These are phyloP conservation scores for Aphelinus certus DNA, from an alignment of 1,140 invertebrate species.

Conservation along the genomic window DNA sequence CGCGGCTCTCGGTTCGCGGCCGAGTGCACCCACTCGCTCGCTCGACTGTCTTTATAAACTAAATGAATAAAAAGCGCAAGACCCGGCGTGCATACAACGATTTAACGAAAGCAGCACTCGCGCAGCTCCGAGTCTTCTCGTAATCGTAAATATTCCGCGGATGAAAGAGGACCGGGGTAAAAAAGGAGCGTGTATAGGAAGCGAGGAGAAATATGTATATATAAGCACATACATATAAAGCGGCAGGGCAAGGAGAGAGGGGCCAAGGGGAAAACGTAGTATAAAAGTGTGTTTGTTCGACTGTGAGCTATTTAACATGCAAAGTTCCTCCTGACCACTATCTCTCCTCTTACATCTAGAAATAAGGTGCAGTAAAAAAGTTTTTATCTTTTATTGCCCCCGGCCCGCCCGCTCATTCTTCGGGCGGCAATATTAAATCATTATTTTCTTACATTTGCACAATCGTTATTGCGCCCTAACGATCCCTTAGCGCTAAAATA, in stretches of 20 bases:
- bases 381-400: slow-evolving; percentile 34
- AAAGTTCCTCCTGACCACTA: slow-evolving; percentile 26
- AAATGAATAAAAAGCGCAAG: slow-evolving; percentile 33
- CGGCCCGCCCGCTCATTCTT: too few relatives aligned
- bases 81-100: background rate
- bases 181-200: background rate
- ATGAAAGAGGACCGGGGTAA: slow-evolving; percentile 42
- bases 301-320: slow-evolving; percentile 37
- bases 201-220: background rate
- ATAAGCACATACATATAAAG: slow-evolving; percentile 8
- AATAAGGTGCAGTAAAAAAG: slow-evolving; percentile 28
- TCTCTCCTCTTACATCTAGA: slow-evolving; percentile 27
- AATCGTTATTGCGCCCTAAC: slow-evolving; percentile 36
- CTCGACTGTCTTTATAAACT: slow-evolving; percentile 21
- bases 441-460: slow-evolving; percentile 41
- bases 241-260: background rate
- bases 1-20: background rate
- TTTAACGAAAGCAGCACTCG: slow-evolving; percentile 28
- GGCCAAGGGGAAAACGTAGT: slow-evolving; percentile 21
- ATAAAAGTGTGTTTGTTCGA: slow-evolving; percentile 38
- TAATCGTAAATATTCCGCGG: slow-evolving; percentile 35
- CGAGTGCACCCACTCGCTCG: background rate
- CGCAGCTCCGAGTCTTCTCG: slow-evolving; percentile 25
- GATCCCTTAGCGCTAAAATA: slow-evolving; percentile 32
- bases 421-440: slow-evolving; percentile 38